Conservation (phyloP, 2,797 vertebrate species). For the Hemitrygon akajei region DNA sequence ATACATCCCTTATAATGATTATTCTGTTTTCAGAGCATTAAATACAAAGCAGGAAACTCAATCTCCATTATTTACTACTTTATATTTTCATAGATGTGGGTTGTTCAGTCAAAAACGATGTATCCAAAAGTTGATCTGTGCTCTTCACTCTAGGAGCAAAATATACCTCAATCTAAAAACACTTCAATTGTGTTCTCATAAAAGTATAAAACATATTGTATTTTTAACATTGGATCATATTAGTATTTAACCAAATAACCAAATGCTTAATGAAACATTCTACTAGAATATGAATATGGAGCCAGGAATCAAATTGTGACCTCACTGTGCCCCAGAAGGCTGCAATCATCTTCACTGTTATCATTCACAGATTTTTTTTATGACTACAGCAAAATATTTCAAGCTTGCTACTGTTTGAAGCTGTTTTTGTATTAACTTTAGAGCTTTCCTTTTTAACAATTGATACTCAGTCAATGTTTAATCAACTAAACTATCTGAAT, state of each 20-base stretch:
- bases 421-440: neutral
- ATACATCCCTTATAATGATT: neutral
- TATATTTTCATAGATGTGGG: neutral
- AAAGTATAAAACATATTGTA: neutral
- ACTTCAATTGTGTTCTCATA: neutral
- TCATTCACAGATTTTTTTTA: neutral
- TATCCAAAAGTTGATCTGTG: too few relatives aligned
- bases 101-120: neutral
- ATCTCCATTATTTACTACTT: neutral
- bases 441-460: constrained; percentile 23
- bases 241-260: neutral
- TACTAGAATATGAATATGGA: neutral
- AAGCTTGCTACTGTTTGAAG: neutral
- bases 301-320: neutral
- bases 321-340: neutral
- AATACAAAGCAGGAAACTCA: neutral
- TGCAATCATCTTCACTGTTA: constrained; percentile 14
- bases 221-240: neutral
- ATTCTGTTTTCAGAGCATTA: neutral
- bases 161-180: neutral
- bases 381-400: neutral
- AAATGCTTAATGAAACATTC: neutral
- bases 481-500: constrained; percentile 18
- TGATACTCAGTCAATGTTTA: constrained; percentile 27
- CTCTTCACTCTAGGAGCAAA: neutral